Evolutionary conservation across 2,113 vertebrate genomes (phyloP), one percentile per base, ranked within the genome.

Genomic region (Bubo scandiacus): DNA sequence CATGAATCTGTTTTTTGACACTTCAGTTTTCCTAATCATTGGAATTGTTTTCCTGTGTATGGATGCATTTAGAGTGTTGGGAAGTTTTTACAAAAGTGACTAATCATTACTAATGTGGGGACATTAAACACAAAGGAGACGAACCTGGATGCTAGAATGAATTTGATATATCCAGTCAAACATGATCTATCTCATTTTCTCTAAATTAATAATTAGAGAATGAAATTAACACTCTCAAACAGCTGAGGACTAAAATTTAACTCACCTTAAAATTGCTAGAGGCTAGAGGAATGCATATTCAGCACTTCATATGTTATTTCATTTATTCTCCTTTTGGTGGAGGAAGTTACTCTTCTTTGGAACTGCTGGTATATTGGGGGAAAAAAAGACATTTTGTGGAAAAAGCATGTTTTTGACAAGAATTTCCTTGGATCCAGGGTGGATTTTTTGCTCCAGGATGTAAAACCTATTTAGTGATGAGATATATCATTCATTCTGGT

Each of bases 1-100:
- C 5, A 42, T 63, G 55, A 88, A 85, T 74, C 38, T 79, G 4
- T 11, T 85, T 95, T 70, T 75, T 82, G 61, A 85, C 0, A 25
- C 57, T 95, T 94, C 65, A 40, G 70, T 89, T 84, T 97, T 86
- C 49, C 81, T 89, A 92, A 94, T 97, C 88, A 94, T 23, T 89
- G 57, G 59, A 87, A 95, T 96, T 96, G 86, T 94, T 96, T 73
- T 96, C 86, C 40, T 89, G 57, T 72, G 42, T 38, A 55, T 62
- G 67, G 67, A 70, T 83, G 66, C 86, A 87, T 97, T 94, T 92
- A 79, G 65, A 87, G 25, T 38, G 16, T 91, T 89, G 86, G 73
- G 68, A 94, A 90, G 71, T 51, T 51, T 93, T 79, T 59, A 59
- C 12, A 79, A 11, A 95, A 77, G 34, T 0, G 0, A 62, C 57